These are phyloP conservation scores for Lepidochitona cinerea DNA, from an alignment of 2,888 invertebrate genomes.

Conservation along the genomic window DNA sequence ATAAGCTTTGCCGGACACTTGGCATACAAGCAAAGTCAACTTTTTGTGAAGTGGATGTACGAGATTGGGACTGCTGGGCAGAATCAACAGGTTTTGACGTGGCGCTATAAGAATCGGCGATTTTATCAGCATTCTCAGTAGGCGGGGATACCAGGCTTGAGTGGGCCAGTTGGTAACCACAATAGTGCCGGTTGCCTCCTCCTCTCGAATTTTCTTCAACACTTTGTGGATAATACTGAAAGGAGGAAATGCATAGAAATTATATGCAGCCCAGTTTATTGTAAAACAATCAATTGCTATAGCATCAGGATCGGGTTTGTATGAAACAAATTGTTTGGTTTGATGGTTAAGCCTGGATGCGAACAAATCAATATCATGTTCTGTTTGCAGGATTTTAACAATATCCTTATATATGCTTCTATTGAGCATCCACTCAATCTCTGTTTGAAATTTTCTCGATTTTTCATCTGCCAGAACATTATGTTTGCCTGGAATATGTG, in stretches of 20 bases:
- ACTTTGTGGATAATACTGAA: constrained; percentile 11
- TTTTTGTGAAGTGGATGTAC: constrained; percentile 1
- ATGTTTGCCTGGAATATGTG: constrained; percentile 9
- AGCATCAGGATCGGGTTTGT: constrained; percentile 15
- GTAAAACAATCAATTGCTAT: constrained; percentile 16
- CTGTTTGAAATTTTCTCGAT: background rate
- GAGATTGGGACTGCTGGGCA: background rate
- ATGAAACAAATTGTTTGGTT: background rate
- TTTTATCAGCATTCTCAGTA: constrained; percentile 11
- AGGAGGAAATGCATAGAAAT: constrained; percentile 27
- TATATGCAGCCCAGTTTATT: constrained; percentile 11
- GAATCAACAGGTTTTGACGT: no score
- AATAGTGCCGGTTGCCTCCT: constrained; percentile 11
- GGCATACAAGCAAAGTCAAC: constrained; percentile 16
- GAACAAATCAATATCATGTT: constrained; percentile 13
- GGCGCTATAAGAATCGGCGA: no score
- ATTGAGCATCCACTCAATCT: constrained; percentile 10
- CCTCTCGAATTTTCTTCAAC: constrained; percentile 17
- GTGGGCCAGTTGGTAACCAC: constrained; percentile 20
- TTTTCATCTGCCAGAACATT: constrained; percentile 10
- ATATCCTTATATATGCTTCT: background rate
- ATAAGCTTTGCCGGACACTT: constrained; percentile 2
- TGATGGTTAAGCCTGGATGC: constrained; percentile 13
- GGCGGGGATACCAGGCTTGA: constrained; percentile 20
- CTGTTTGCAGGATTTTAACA: background rate